phyloP scores from a whole-genome alignment of 2,888 invertebrate genomes.

The Polylopha cassiicola region DNA sequence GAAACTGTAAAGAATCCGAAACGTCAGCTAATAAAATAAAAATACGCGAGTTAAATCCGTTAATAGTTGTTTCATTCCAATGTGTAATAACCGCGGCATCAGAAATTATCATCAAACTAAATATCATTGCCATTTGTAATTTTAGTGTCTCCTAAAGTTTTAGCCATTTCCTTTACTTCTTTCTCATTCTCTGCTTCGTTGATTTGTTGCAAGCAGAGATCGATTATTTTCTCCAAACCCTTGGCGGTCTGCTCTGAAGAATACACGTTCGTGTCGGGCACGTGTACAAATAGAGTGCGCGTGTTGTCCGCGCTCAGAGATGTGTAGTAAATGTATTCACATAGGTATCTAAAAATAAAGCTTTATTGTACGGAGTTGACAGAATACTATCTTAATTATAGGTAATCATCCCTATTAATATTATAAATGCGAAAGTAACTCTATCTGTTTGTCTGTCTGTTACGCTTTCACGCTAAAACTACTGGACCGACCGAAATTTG shows the following conservation, averaged over 20 bases:
- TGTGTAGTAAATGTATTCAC: slow-evolving; percentile 89
- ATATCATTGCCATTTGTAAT: too few species aligned
- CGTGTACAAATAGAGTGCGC: slow-evolving; percentile 86
- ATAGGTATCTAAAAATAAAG: slow-evolving; percentile 80
- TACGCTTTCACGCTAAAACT: too few species aligned
- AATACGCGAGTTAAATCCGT: too few species aligned
- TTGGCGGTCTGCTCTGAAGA: slow-evolving; percentile 75
- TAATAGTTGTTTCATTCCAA: too few species aligned
- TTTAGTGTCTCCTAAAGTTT: too few species aligned
- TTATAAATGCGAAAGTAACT: neutral
- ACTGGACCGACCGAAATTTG: too few species aligned
- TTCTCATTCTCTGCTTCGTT: slow-evolving; percentile 31
- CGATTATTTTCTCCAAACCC: slow-evolving; percentile 60
- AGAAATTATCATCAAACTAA: too few species aligned
- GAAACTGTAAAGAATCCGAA: too few species aligned
- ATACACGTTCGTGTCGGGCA: slow-evolving; percentile 82
- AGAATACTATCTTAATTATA: neutral
- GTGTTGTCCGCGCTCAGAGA: slow-evolving; percentile 81
- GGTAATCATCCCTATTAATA: neutral
- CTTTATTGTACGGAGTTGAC: neutral
- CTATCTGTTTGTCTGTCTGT: too few species aligned
- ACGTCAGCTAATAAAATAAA: too few species aligned
- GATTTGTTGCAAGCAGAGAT: slow-evolving; percentile 51
- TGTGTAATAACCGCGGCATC: too few species aligned
- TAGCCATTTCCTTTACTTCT: slow-evolving; percentile 3